These are phyloP conservation scores for Coracopsis vasa DNA, from an alignment of 2,113 vertebrate genomes.

Conservation along the genomic window DNA sequence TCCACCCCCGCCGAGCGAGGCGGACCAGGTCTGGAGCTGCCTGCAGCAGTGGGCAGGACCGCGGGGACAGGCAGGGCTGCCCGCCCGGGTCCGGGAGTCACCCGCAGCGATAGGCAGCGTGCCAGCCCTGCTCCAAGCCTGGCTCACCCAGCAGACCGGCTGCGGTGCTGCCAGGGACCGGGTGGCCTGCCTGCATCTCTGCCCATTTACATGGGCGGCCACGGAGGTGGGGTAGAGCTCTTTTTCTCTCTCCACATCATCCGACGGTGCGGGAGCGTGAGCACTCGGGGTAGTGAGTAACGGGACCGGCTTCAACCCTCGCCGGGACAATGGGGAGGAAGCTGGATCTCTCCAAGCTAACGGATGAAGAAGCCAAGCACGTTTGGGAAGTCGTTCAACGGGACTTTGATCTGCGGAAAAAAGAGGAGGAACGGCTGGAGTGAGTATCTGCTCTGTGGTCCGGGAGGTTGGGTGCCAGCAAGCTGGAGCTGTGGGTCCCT, in stretches of 20 bases:
- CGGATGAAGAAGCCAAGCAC: conserved; percentile 92
- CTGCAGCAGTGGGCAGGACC: neutral
- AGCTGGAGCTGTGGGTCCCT: rapidly evolving
- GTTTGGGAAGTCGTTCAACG: conserved; percentile 92
- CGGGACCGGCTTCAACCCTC: neutral
- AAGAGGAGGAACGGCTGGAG: conserved; percentile 88
- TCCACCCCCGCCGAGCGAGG: neutral
- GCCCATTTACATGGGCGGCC: neutral
- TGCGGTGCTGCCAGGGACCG: neutral
- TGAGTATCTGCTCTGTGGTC: conserved; percentile 56
- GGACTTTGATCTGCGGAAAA: conserved; percentile 89
- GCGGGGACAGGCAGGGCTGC: neutral
- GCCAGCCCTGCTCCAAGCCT: neutral
- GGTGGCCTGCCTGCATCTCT: neutral
- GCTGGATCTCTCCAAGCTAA: conserved; percentile 90
- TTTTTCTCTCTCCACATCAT: neutral
- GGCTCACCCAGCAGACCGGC: neutral
- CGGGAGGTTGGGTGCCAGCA: rapidly evolving
- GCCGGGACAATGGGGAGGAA: conserved; percentile 81
- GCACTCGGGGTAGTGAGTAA: neutral
- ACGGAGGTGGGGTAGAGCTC: conserved; percentile 2
- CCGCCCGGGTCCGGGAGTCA: neutral
- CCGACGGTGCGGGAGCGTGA: neutral
- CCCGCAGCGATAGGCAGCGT: neutral
- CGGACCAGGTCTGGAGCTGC: neutral